These are phyloP conservation scores for Triplophysa yarkandensis DNA, from an alignment of 2,797 vertebrate genomes.

Conservation along the genomic window DNA sequence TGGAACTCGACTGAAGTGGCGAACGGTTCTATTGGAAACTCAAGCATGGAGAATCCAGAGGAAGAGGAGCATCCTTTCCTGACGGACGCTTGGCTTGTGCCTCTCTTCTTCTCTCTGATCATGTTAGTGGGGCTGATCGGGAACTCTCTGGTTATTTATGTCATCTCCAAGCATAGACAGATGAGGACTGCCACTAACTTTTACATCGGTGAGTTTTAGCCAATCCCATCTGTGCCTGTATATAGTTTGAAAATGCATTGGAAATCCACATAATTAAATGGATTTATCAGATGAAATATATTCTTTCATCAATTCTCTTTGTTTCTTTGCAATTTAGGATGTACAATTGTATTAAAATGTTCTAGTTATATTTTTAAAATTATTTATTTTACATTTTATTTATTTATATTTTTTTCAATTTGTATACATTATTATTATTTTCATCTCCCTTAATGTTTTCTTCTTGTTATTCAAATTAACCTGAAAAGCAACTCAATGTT, in stretches of 20 bases:
- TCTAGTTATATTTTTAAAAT: too few relatives aligned
- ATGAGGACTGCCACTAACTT: constrained; percentile 89
- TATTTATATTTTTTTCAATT: too few relatives aligned
- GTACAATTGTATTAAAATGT: too few relatives aligned
- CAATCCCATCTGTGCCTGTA: not conserved
- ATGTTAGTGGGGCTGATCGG: constrained; percentile 85
- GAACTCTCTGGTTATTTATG: constrained; percentile 84
- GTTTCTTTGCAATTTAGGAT: too few relatives aligned
- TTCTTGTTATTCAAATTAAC: too few relatives aligned
- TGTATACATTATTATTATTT: too few relatives aligned
- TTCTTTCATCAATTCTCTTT: too few relatives aligned
- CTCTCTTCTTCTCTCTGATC: constrained; percentile 83
- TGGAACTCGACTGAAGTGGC: constrained; percentile 70
- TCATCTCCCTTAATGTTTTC: too few relatives aligned
- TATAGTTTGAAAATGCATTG: too few relatives aligned
- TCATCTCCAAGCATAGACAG: constrained; percentile 83
- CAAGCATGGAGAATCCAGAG: constrained; percentile 60
- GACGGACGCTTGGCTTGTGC: constrained; percentile 87
- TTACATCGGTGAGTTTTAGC: constrained; percentile 81
- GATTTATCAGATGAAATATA: too few relatives aligned
- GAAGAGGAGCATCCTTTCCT: constrained; percentile 79
- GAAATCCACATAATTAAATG: too few relatives aligned
- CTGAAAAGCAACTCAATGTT: not conserved
- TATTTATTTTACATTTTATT: too few relatives aligned
- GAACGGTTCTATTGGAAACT: constrained; percentile 70